phyloP scores from a whole-genome alignment of 2,797 vertebrate species.

The Coluber constrictor region DNA sequence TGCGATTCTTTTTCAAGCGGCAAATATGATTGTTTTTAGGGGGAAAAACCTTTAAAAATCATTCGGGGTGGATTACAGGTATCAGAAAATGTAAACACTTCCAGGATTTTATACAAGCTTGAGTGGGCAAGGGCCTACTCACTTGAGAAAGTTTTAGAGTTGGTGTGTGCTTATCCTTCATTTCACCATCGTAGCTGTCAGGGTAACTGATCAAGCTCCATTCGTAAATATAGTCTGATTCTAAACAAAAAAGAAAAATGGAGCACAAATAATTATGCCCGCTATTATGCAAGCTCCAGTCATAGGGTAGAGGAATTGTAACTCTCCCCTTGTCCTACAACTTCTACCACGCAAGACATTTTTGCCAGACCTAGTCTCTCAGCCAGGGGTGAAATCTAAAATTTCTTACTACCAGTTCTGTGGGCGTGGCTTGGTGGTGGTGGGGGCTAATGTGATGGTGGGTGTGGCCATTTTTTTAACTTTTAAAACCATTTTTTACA shows the following conservation, averaged over 20 bases:
- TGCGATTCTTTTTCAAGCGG: neutral
- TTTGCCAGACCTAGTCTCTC: neutral
- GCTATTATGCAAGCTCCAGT: neutral
- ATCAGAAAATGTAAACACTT: neutral
- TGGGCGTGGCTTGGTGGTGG: too few species aligned
- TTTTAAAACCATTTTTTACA: too few species aligned
- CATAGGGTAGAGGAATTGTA: neutral
- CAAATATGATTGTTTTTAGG: neutral
- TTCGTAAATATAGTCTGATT: slow-evolving; percentile 71
- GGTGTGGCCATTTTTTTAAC: too few species aligned
- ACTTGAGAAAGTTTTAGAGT: slow-evolving; percentile 71
- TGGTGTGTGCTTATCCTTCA: slow-evolving; percentile 67
- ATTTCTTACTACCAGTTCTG: too few species aligned
- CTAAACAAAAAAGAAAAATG: slow-evolving; percentile 59
- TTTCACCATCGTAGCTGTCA: slow-evolving; percentile 67
- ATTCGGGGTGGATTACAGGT: neutral
- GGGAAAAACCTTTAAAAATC: neutral
- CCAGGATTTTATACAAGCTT: neutral
- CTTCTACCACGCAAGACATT: neutral
- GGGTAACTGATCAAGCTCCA: slow-evolving; percentile 77
- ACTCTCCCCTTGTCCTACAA: too few species aligned
- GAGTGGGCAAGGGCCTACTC: slow-evolving; percentile 43
- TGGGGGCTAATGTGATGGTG: too few species aligned
- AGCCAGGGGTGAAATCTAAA: neutral
- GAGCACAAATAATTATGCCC: neutral